A percentile compares a stretch with the other conserved stretches of the same genome.
phyloP scores from a whole-genome alignment of 2,113 vertebrate species.

The Drymodes brunneopygia region DNA sequence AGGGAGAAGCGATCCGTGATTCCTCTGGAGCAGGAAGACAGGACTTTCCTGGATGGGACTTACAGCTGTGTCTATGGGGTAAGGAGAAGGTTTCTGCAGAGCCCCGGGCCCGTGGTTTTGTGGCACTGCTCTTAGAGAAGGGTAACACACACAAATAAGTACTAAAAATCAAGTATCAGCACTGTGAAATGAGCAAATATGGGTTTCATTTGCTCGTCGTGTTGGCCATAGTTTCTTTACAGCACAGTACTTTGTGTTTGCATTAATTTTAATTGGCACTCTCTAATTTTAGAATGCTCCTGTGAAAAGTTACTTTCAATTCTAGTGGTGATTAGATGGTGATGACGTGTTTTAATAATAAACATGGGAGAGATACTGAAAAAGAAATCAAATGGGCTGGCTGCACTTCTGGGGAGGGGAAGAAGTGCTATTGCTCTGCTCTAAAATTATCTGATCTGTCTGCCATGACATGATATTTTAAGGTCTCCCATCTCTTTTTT shows the following conservation, averaged over 20 bases:
- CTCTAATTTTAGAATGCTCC: slow-evolving; percentile 35
- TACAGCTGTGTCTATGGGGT: neutral
- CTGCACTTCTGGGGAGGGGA: neutral
- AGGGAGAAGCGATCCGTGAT: neutral
- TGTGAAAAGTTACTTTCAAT: slow-evolving; percentile 23
- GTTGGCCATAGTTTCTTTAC: neutral
- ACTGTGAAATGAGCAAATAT: neutral
- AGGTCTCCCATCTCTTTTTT: neutral
- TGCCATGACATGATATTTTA: neutral
- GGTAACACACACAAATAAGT: neutral
- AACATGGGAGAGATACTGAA: neutral
- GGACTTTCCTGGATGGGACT: neutral
- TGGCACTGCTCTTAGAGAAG: neutral
- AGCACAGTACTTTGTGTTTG: neutral
- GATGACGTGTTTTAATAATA: slow-evolving; percentile 13
- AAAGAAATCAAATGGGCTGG: slow-evolving; percentile 1
- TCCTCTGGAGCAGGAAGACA: rapidly evolving
- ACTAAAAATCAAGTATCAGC: neutral
- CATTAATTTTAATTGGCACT: neutral
- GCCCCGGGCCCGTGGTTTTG: neutral
- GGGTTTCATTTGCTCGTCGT: neutral
- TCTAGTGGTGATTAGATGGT: neutral
- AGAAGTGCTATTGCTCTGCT: neutral
- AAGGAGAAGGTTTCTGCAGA: neutral
- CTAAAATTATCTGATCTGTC: neutral